Conservation (phyloP, 2,888 invertebrate genomes). For the Malacosoma neustria region DNA sequence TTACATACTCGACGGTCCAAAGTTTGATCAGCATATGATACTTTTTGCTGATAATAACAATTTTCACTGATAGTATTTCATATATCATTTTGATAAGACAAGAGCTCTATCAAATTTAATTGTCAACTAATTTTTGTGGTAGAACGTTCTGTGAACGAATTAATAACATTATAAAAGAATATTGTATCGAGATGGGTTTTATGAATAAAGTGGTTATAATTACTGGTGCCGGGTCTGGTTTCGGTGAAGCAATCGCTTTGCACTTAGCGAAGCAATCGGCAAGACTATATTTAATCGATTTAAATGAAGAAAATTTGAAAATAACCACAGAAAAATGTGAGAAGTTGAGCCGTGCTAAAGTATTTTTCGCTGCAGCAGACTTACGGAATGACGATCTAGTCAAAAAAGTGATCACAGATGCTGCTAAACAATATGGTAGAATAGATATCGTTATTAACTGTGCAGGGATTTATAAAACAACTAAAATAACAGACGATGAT, state of each 20-base stretch:
- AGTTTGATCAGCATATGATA: too few species aligned
- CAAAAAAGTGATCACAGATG: slow-evolving; percentile 21
- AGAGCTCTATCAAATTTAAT: too few species aligned
- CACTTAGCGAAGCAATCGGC: slow-evolving; percentile 32
- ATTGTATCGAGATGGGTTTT: slow-evolving; percentile 30
- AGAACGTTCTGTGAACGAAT: too few species aligned
- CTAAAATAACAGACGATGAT: slow-evolving; percentile 18
- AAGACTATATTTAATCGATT: slow-evolving; percentile 28
- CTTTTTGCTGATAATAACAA: too few species aligned
- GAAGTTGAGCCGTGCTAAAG: slow-evolving; percentile 22
- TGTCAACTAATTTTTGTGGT: too few species aligned
- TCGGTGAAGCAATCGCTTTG: slow-evolving; percentile 31
- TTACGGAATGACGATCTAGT: slow-evolving; percentile 23
- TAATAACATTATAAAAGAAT: too few species aligned
- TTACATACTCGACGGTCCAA: too few species aligned
- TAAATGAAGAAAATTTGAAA: slow-evolving; percentile 20
- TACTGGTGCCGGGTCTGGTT: slow-evolving; percentile 32
- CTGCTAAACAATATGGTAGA: slow-evolving; percentile 22
- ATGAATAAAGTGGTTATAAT: slow-evolving; percentile 30
- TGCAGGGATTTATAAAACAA: slow-evolving; percentile 20
- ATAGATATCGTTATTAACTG: slow-evolving; percentile 34
- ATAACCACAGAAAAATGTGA: slow-evolving; percentile 22
- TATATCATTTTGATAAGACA: too few species aligned
- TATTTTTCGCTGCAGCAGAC: slow-evolving; percentile 23
- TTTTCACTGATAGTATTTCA: too few species aligned